Conservation (phyloP, 1,140 invertebrate species). For the Gryon sp. region DNA sequence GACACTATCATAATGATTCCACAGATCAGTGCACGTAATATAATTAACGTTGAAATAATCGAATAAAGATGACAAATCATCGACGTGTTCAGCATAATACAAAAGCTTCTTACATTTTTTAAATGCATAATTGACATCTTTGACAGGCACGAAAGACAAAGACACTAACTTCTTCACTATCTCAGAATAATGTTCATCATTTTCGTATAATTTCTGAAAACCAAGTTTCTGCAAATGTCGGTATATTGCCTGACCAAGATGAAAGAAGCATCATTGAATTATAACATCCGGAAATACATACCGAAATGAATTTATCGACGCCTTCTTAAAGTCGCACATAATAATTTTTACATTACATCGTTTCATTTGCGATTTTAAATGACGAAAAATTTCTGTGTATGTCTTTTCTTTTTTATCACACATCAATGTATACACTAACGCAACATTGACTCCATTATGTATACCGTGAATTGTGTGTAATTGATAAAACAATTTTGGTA, state of each 20-base stretch:
- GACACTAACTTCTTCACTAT: slow-evolving; percentile 3
- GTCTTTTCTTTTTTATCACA: slow-evolving; percentile 1
- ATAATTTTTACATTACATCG: too few relatives aligned
- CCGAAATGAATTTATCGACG: neutral
- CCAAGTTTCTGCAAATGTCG: neutral
- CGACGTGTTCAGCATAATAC: too few relatives aligned
- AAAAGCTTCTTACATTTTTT: too few relatives aligned
- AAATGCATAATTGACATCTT: slow-evolving; percentile 2
- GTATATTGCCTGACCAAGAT: slow-evolving; percentile 2
- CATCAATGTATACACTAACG: slow-evolving; percentile 11
- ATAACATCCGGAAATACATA: neutral
- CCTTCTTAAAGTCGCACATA: neutral
- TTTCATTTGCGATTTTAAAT: neutral
- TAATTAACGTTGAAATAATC: too few relatives aligned
- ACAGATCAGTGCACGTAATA: too few relatives aligned
- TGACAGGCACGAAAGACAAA: neutral
- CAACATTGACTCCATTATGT: neutral
- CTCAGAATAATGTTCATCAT: neutral
- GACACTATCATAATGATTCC: slow-evolving; percentile 11
- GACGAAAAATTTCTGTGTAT: neutral
- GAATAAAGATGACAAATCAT: too few relatives aligned
- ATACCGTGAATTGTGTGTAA: slow-evolving; percentile 7
- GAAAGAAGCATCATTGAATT: slow-evolving; percentile 6
- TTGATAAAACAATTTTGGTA: too few relatives aligned
- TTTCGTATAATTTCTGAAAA: neutral